Base-by-base conservation (phyloP, 2,888 invertebrate genomes). In the Caenorhabditis auriculariae region DNA sequence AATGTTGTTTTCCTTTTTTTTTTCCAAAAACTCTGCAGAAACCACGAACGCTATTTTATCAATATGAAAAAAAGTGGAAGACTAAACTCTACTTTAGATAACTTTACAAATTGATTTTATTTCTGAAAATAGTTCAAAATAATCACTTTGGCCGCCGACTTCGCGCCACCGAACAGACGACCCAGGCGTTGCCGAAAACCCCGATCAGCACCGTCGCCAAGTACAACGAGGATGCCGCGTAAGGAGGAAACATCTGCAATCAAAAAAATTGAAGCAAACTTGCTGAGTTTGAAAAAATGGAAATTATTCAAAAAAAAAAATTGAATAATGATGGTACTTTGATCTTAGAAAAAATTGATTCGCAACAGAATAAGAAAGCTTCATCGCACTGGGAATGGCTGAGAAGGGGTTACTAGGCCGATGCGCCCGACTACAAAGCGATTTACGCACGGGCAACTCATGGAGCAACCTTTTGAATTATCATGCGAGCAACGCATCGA, bases 121-220 rank as follows among this genome's bases (percentile, higher is more conserved):
- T n/a, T n/a, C n/a, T n/a, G n/a, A n/a, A n/a, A n/a, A n/a, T n/a
- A n/a, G n/a, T n/a, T n/a, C n/a, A n/a, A n/a, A n/a, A n/a, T n/a
- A n/a, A 55, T 61, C 39, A 62, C 50, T 70, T 54, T 35, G 75
- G 75, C 28, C 69, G 64, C 23, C 76, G 55, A 56, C 72, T 75
- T 44, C 77, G 69, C 21, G 78, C 62, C 38, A 79, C 75, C 21
- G 79, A 80, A 41, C 69, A 69, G 27, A 80, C 69, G 26, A 80
- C 78, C 79, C 79, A 79, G 24, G 61, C 65, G 58, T 79, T 79
- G 9, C 79, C 79, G 19, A 74, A 60, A 17, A 79, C 52, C 17
- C 79, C 79, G 28, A 72, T 49, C 29, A 68, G 21, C 3, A 78
- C 60, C 27, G 77, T 76, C 24, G 64, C 35, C 28, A 66, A 50